Percentiles rank a stretch among this genome's conserved stretches.
Conservation (phyloP, 2,888 invertebrate species). For the Rhagonycha fulva region DNA sequence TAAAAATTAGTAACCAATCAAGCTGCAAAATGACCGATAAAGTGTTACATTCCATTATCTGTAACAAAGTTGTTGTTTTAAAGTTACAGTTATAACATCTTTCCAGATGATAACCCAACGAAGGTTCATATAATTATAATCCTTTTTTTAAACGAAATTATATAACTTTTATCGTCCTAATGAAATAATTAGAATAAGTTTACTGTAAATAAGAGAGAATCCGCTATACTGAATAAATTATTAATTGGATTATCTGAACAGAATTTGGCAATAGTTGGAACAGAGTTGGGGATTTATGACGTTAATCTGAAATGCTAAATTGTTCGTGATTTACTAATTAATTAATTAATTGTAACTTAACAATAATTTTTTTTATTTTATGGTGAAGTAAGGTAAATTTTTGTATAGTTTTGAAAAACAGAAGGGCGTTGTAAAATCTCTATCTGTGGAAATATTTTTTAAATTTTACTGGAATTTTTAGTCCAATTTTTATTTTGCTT, state of each 20-base stretch:
- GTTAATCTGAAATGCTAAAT: no score
- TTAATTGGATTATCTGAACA: background rate
- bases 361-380: no score
- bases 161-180: background rate
- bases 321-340: no score
- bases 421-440: no score
- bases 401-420: no score
- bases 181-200: background rate
- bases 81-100: background rate
- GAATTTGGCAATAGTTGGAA: background rate
- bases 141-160: background rate
- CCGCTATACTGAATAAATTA: background rate
- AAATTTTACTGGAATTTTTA: no score
- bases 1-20: background rate
- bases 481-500: no score
- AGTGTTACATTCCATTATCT: background rate
- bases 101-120: background rate
- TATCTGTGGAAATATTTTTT: no score
- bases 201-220: background rate
- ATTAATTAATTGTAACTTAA: no score
- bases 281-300: background rate
- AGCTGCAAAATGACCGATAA: background rate
- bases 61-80: background rate
- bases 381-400: no score
- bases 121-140: background rate